These are phyloP conservation scores for Solea solea DNA, from an alignment of 2,113 vertebrate genomes.

Conservation along the genomic window DNA sequence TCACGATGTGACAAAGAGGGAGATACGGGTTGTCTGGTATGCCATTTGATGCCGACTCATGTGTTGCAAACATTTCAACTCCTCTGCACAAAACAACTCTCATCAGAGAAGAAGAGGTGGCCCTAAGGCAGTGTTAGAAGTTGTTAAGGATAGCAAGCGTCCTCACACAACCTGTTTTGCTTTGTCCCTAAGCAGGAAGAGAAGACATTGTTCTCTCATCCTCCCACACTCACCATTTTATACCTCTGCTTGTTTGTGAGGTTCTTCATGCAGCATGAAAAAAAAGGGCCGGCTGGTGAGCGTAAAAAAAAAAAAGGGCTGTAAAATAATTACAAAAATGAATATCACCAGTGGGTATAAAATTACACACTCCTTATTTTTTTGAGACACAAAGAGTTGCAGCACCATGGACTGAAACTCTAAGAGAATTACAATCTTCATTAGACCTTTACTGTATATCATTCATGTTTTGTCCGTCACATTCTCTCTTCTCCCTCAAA, in stretches of 20 bases:
- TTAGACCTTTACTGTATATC: slow-evolving; percentile 13
- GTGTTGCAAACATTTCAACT: slow-evolving; percentile 41
- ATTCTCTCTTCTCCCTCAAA: not conserved
- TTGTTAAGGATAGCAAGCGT: slow-evolving; percentile 71
- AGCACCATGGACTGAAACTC: slow-evolving; percentile 48
- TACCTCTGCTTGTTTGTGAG: slow-evolving; percentile 71
- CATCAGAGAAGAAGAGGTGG: slow-evolving; percentile 51
- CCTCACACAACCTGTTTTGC: slow-evolving; percentile 75
- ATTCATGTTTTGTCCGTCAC: not conserved
- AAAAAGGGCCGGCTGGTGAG: slow-evolving; percentile 41
- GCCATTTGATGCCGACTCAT: slow-evolving; percentile 56
- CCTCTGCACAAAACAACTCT: slow-evolving; percentile 40
- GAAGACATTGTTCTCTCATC: slow-evolving; percentile 78
- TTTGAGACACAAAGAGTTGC: slow-evolving; percentile 52
- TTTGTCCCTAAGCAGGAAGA: slow-evolving; percentile 68
- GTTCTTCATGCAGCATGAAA: slow-evolving; percentile 55
- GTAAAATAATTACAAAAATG: slow-evolving; percentile 56
- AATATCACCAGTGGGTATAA: slow-evolving; percentile 58
- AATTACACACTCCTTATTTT: slow-evolving; percentile 57
- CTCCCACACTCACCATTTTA: slow-evolving; percentile 73
- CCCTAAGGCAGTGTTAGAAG: slow-evolving; percentile 64
- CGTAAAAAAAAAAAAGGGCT: slow-evolving; percentile 55
- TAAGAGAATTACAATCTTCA: slow-evolving; percentile 48
- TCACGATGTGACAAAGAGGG: slow-evolving; percentile 26
- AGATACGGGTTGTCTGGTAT: slow-evolving; percentile 32